Evolutionary conservation across 2,113 vertebrate species (phyloP).

Genomic region (Misgurnus anguillicaudatus): DNA sequence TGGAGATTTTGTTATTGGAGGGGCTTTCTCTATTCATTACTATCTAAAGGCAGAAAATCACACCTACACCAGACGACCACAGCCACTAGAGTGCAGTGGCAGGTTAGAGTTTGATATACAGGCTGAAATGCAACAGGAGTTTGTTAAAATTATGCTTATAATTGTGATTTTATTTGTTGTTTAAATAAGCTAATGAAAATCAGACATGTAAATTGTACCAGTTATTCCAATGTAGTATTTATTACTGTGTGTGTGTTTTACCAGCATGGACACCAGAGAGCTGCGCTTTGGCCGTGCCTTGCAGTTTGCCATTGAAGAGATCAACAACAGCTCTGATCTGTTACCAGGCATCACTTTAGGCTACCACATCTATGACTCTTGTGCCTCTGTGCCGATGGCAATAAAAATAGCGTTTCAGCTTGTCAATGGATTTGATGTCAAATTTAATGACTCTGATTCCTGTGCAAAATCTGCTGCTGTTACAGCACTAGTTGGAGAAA

Average conservation of each 20-base stretch:
- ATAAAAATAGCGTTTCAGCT: slow-evolving; percentile 61
- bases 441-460: not conserved
- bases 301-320: slow-evolving; percentile 72
- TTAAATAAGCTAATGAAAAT: not conserved
- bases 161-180: not conserved
- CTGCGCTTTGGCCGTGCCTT: slow-evolving; percentile 66
- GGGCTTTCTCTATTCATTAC: slow-evolving; percentile 65
- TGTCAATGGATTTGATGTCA: slow-evolving; percentile 51
- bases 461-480: slow-evolving; percentile 56
- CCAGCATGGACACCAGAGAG: slow-evolving; percentile 64
- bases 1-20: slow-evolving; percentile 68
- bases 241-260: slow-evolving; percentile 36
- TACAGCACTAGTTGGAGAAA: slow-evolving; percentile 63
- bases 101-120: slow-evolving; percentile 62
- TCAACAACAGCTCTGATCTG: slow-evolving; percentile 68
- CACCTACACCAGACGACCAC: slow-evolving; percentile 64
- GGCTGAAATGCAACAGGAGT: not conserved
- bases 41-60: slow-evolving; percentile 49
- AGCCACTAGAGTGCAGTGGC: slow-evolving; percentile 61
- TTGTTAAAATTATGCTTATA: not conserved
- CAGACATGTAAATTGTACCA: too few relatives aligned
- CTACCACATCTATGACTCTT: slow-evolving; percentile 69
- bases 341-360: slow-evolving; percentile 64
- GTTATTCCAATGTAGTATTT: not conserved
- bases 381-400: slow-evolving; percentile 53